phyloP scores from a whole-genome alignment of 2,888 invertebrate species.

The Pollenia griseotomentosa region DNA sequence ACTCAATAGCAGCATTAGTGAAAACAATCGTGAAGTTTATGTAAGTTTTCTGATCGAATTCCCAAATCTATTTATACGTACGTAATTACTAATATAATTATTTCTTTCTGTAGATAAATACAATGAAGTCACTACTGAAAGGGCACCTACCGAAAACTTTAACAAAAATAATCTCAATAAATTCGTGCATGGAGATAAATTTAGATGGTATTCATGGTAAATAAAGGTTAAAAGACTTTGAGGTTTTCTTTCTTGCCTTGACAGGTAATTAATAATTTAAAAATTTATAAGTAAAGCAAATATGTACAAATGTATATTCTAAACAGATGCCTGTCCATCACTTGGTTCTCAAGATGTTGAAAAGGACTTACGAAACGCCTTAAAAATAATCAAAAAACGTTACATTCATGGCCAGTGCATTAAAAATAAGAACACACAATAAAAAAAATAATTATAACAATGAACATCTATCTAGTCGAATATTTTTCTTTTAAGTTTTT shows the following conservation, averaged over 20 bases:
- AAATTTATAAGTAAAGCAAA: neutral
- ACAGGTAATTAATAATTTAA: slow-evolving; percentile 10
- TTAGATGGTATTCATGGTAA: slow-evolving; percentile 61
- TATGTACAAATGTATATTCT: neutral
- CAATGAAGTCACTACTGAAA: slow-evolving; percentile 36
- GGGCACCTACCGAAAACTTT: slow-evolving; percentile 56
- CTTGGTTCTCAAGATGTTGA: slow-evolving; percentile 30
- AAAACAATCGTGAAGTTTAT: slow-evolving; percentile 44
- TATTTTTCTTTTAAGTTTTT: too few relatives aligned
- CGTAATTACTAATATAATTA: too few relatives aligned
- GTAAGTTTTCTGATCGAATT: slow-evolving; percentile 18
- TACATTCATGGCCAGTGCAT: slow-evolving; percentile 20
- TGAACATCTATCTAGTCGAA: too few relatives aligned
- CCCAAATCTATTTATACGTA: too few relatives aligned
- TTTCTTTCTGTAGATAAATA: slow-evolving; percentile 10
- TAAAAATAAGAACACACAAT: slow-evolving; percentile 4
- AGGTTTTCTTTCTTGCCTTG: slow-evolving; percentile 16
- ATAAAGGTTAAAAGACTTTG: slow-evolving; percentile 40
- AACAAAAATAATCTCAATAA: slow-evolving; percentile 41
- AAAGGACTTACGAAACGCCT: slow-evolving; percentile 20
- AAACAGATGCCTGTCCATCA: slow-evolving; percentile 12
- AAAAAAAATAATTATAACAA: neutral
- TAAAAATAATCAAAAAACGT: slow-evolving; percentile 26
- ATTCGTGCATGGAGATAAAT: slow-evolving; percentile 45
- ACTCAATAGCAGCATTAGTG: slow-evolving; percentile 29